A percentile compares a stretch with the other conserved stretches of the same genome.
Evolutionary conservation across 2,888 invertebrate genomes (phyloP).

Genomic region (Andrena flavipes): DNA sequence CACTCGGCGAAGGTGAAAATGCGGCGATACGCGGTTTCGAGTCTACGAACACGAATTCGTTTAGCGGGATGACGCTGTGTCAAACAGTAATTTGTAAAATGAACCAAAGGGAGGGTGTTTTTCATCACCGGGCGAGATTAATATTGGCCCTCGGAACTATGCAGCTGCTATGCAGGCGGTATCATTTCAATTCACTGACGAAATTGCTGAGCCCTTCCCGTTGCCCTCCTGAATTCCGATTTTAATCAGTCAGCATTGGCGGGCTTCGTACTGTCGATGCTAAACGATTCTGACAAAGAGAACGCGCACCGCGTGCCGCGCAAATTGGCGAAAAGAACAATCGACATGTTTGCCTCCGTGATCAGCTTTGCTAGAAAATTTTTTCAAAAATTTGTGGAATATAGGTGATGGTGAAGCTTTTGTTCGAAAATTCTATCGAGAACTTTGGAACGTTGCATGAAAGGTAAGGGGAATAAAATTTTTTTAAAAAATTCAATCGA

Average conservation of each 20-base stretch:
- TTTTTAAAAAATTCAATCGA: too few species aligned
- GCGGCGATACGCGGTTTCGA: background rate
- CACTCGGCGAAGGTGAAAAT: background rate
- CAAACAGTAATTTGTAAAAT: background rate
- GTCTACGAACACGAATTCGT: background rate
- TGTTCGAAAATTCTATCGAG: too few species aligned
- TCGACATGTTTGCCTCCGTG: background rate
- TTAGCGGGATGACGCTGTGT: background rate
- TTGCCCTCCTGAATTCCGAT: background rate
- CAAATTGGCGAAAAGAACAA: background rate
- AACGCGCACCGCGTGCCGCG: background rate
- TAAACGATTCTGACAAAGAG: background rate
- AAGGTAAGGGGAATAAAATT: too few species aligned
- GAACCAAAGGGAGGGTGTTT: conserved; percentile 2
- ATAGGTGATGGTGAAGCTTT: too few species aligned
- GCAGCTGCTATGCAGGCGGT: background rate
- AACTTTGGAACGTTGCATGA: too few species aligned
- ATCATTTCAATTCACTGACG: conserved; percentile 1
- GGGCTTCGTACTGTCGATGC: background rate
- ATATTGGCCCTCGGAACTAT: background rate
- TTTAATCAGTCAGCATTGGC: conserved; percentile 2
- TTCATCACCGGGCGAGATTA: background rate
- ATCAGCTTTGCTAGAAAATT: background rate
- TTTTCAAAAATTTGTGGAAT: background rate
- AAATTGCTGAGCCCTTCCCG: background rate